Evolutionary conservation across 2,888 invertebrate species (phyloP), one percentile per base, ranked within the genome.

Genomic region (Tipula vernalis): DNA sequence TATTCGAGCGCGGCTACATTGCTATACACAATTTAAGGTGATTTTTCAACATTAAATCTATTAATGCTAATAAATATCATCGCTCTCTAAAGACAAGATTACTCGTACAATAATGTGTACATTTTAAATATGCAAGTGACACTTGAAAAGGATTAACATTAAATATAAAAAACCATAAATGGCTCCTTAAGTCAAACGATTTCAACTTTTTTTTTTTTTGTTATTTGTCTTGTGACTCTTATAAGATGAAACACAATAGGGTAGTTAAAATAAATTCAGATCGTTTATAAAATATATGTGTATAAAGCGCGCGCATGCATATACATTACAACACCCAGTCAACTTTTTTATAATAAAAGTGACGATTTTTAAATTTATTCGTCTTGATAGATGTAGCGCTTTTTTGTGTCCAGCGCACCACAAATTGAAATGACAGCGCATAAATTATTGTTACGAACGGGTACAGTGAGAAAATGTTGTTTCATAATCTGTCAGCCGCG

Each of bases 121-220:
- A 71, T 57, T 6, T 39, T 39, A 44, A 10, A 44, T 44, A 44
- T 44, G 10, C 10, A 44, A 15, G 18, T 71, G 71, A 71, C 71
- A 71, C 71, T 71, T 71, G 71, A 71, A 71, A 71, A 71, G 71
- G 71, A 71, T 71, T 71, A 71, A 71, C 71, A 71, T 71, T 71
- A 71, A 57, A 57, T 18, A 57, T 5, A 51, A 51, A n/a, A 5
- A 51, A 71, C 71, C 71, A 71, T 71, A 71, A 71, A 71, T 71
- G 71, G 71, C 71, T 71, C 71, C 71, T 71, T 71, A 71, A 71
- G 71, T 71, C 71, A 71, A 71, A 71, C 12, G 71, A 71, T 28
- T 28, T 28, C 28, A 28, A n/a, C n/a, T n/a, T n/a, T 71, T 71
- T 71, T 6, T 28, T 71, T 13, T 71, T 71, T 10, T 71, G 18